These are phyloP conservation scores for Podarcis siculus DNA, from an alignment of 2,797 vertebrate species.

Conservation along the genomic window DNA sequence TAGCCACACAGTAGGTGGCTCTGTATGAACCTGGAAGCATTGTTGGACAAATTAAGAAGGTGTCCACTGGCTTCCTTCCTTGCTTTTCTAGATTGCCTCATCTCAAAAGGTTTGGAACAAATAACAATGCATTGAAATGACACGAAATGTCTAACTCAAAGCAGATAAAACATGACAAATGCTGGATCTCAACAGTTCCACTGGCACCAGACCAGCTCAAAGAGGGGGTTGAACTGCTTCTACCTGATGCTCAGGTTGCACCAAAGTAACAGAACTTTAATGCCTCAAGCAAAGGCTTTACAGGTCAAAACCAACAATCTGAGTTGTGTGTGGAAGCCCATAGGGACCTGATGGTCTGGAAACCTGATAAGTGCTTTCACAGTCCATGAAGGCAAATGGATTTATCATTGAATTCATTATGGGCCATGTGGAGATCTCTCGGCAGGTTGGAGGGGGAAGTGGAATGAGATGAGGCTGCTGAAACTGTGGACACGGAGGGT, in stretches of 20 bases:
- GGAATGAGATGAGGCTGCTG: too few relatives aligned
- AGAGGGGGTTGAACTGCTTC: not conserved
- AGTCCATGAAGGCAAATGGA: not conserved
- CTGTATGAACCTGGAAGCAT: slow-evolving; percentile 1
- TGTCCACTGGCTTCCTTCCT: not conserved
- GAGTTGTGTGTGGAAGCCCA: not conserved
- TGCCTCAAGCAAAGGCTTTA: not conserved
- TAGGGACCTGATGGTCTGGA: not conserved
- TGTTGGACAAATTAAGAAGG: not conserved
- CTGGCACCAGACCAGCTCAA: not conserved
- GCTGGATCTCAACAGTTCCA: not conserved
- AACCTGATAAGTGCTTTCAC: not conserved
- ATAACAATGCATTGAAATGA: not conserved
- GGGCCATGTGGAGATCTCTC: too few relatives aligned
- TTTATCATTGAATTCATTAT: not conserved
- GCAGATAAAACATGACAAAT: not conserved
- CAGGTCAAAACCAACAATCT: not conserved
- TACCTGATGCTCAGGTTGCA: too few relatives aligned
- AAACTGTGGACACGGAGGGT: too few relatives aligned
- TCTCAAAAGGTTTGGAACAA: not conserved
- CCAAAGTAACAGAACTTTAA: not conserved
- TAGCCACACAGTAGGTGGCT: not conserved
- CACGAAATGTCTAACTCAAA: not conserved
- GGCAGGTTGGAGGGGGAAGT: too few relatives aligned
- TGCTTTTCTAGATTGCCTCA: not conserved